Base-by-base conservation (phyloP, 2,797 vertebrate genomes). In the Pipistrellus kuhlii region DNA sequence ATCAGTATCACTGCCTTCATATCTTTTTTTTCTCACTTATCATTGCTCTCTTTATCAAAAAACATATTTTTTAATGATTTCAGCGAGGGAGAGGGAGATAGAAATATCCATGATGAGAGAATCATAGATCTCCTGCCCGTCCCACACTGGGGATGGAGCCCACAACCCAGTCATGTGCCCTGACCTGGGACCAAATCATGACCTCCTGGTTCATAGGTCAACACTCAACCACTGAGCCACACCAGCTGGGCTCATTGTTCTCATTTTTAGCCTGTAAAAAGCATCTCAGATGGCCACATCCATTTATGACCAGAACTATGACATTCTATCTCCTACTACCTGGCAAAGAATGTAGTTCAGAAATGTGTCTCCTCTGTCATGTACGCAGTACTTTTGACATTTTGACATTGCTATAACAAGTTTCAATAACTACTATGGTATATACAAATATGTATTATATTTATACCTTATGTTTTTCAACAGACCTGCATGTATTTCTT, bases 211-310 rank as follows among this genome's bases (percentile, higher is more conserved):
- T 59, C 57, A 59, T 27, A 59, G 57, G 57, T 59, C 5, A 2
- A 27, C 5, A 27, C 57, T 59, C 57, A 59, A 59, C 57, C 57
- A 27, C 57, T 30, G 25, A 30, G 25, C 57, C 57, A 59, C 57
- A 59, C 25, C 57, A 59, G 25, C 25, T 59, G 11, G 57, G 57
- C 57, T 85, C 30, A 44, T 57, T 77, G 95, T 88, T 87, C 41
- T 90, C 48, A 83, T 81, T 93, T 96, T 91, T 80, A 86, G 51
- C 15, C 20, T 89, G 8, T 64, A 76, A 85, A 93, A 78, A 84
- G 14, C 27, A 71, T 95, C 27, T 90, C 8, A 8, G 27, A 75
- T 91, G 55, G 6, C 14, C 38, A 15, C 1, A 38, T 90, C 25
- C 35, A 23, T 83, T 93, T 85, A 75, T 90, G 9, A 73, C 25